A percentile compares a stretch with the other conserved stretches of the same genome.
These are phyloP conservation scores for Campylomormyrus tamandua DNA, from an alignment of 2,113 vertebrate species.

Conservation along the genomic window DNA sequence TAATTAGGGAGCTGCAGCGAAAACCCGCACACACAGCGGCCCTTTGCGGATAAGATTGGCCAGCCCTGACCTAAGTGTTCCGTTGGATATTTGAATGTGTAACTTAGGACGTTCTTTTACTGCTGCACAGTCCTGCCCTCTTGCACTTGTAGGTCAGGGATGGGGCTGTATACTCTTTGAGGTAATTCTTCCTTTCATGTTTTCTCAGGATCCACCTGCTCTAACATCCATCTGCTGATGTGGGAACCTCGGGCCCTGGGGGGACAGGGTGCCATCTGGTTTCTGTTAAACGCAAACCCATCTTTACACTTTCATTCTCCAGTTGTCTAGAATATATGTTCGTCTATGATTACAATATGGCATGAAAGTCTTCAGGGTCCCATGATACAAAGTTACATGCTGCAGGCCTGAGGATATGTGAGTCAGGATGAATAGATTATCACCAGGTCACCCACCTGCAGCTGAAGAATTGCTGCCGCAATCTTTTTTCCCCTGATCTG, in stretches of 20 bases:
- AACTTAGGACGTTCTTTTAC: neutral
- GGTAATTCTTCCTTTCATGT: neutral
- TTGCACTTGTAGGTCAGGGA: neutral
- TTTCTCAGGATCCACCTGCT: neutral
- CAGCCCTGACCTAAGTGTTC: neutral
- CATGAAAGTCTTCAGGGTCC: neutral
- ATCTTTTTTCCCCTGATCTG: neutral
- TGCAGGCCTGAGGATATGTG: neutral
- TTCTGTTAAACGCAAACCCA: neutral
- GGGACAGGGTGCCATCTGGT: neutral
- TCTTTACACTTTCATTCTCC: neutral
- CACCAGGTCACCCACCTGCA: neutral
- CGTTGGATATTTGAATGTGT: neutral
- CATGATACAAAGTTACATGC: neutral
- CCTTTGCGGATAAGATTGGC: too few relatives aligned
- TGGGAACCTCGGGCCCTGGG: neutral
- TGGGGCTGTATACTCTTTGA: neutral
- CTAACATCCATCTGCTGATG: neutral
- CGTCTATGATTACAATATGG: neutral
- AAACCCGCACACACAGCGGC: too few relatives aligned
- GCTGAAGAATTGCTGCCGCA: neutral
- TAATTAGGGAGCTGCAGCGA: too few relatives aligned
- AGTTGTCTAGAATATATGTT: neutral
- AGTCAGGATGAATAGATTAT: conserved; percentile 13
- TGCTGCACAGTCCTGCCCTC: neutral